These are phyloP conservation scores for Ammodytes dubius DNA, from an alignment of 2,113 vertebrate genomes.

Conservation along the genomic window DNA sequence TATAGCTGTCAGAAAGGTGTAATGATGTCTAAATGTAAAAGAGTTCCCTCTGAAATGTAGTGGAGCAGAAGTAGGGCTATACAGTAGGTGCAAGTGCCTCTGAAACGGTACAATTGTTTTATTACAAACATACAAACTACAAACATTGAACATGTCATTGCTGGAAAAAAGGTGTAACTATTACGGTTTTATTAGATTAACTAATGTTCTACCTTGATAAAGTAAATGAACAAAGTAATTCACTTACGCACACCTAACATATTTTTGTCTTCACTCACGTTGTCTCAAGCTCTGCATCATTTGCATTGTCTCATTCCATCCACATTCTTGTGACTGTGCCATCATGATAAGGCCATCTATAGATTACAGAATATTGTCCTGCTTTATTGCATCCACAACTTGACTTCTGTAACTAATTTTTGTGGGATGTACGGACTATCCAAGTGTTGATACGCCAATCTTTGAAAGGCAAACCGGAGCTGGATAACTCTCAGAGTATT, in stretches of 20 bases:
- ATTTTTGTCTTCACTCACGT: not conserved
- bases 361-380: not conserved
- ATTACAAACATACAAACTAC: too few relatives aligned
- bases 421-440: not conserved
- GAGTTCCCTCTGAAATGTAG: not conserved
- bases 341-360: not conserved
- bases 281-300: not conserved
- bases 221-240: too few relatives aligned
- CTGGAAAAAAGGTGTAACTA: too few relatives aligned
- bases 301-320: not conserved
- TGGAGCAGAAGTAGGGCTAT: not conserved
- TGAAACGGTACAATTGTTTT: too few relatives aligned
- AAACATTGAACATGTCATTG: too few relatives aligned
- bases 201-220: too few relatives aligned
- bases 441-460: not conserved
- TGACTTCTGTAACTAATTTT: not conserved
- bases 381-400: conserved; percentile 1
- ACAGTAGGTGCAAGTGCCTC: not conserved
- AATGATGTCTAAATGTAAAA: not conserved
- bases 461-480: not conserved
- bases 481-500: not conserved
- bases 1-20: not conserved
- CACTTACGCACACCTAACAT: too few relatives aligned
- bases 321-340: not conserved
- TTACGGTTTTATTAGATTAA: too few relatives aligned